Evolutionary conservation across 2,888 invertebrate species (phyloP).

Genomic region (Diarsia dahlii): DNA sequence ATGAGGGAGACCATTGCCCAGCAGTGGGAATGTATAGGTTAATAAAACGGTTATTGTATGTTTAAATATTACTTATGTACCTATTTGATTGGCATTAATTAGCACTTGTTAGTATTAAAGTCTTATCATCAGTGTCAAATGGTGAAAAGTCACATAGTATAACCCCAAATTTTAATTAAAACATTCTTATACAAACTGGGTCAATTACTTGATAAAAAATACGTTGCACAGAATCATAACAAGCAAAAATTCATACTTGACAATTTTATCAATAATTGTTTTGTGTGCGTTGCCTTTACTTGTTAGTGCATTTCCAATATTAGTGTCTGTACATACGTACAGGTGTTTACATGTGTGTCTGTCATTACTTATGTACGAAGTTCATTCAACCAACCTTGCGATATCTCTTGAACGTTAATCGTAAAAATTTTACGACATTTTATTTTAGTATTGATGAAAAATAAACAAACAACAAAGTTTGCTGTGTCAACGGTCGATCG

Average conservation of each 20-base stretch:
- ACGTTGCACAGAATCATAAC: slow-evolving; percentile 22
- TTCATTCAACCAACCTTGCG: slow-evolving; percentile 78
- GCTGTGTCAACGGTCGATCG: slow-evolving; percentile 57
- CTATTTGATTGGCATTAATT: slow-evolving; percentile 12
- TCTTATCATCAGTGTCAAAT: slow-evolving; percentile 36
- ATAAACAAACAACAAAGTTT: slow-evolving; percentile 60
- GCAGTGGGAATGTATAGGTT: background rate
- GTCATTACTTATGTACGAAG: slow-evolving; percentile 56
- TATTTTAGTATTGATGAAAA: slow-evolving; percentile 66
- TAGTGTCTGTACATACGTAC: background rate
- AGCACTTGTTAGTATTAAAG: slow-evolving; percentile 14
- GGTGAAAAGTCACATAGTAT: slow-evolving; percentile 41
- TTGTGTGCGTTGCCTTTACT: slow-evolving; percentile 10
- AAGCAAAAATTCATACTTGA: slow-evolving; percentile 1
- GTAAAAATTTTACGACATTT: slow-evolving; percentile 66
- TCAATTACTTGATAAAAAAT: slow-evolving; percentile 50
- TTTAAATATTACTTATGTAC: background rate
- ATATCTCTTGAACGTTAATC: slow-evolving; percentile 68
- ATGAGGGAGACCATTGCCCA: background rate
- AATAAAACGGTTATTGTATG: background rate
- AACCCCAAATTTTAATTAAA: slow-evolving; percentile 44
- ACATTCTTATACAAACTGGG: slow-evolving; percentile 22
- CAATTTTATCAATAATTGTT: slow-evolving; percentile 10
- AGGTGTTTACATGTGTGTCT: slow-evolving; percentile 17
- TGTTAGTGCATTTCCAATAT: slow-evolving; percentile 7